phyloP scores from a whole-genome alignment of 2,113 vertebrate species.

The Siniperca knerii region DNA sequence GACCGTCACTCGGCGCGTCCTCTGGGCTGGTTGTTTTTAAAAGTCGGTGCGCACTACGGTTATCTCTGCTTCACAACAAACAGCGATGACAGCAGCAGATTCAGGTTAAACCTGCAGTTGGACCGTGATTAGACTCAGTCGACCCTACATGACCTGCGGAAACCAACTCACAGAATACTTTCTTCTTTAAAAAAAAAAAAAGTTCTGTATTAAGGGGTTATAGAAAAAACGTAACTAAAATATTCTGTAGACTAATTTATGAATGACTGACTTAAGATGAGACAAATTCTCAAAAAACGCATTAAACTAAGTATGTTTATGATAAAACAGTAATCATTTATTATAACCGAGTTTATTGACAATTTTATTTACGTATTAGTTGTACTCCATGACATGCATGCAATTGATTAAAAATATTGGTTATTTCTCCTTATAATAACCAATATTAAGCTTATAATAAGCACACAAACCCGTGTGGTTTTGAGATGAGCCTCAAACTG shows the following conservation, averaged over 20 bases:
- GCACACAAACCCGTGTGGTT: no score
- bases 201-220: neutral
- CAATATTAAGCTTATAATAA: neutral
- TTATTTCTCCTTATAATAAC: neutral
- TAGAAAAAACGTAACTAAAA: neutral
- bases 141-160: neutral
- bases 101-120: neutral
- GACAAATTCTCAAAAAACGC: neutral
- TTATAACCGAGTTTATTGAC: neutral
- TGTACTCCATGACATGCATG: neutral
- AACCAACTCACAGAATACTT: neutral
- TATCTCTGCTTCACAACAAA: slow-evolving; percentile 38
- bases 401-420: neutral
- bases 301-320: neutral
- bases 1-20: slow-evolving; percentile 5
- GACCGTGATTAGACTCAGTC: slow-evolving; percentile 36
- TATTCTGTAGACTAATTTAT: neutral
- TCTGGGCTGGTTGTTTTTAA: slow-evolving; percentile 16
- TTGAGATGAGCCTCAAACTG: neutral
- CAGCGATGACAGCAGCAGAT: slow-evolving; percentile 51
- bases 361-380: neutral
- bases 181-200: neutral
- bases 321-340: neutral
- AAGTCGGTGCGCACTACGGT: slow-evolving; percentile 30
- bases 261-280: neutral